These are phyloP conservation scores for Conops quadrifasciatus DNA, from an alignment of 2,888 invertebrate genomes.

Conservation along the genomic window DNA sequence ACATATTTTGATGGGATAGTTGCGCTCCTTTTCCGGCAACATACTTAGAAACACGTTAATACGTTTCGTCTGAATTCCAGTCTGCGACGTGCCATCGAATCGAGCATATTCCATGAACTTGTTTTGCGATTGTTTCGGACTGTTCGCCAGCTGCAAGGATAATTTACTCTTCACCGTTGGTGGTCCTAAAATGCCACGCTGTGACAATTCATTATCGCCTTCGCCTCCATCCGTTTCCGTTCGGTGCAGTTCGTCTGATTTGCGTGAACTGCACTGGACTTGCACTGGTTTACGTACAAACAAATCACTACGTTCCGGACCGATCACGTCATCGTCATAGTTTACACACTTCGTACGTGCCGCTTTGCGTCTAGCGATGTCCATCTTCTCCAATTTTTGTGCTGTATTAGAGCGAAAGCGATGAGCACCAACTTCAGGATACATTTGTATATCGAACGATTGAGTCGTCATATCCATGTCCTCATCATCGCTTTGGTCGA, in stretches of 20 bases:
- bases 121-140: slow-evolving; percentile 80
- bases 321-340: slow-evolving; percentile 56
- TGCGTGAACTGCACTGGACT: slow-evolving; percentile 10
- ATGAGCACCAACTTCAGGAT: slow-evolving; percentile 71
- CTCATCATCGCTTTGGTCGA: slow-evolving; percentile 81
- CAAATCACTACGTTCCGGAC: slow-evolving; percentile 54
- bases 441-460: slow-evolving; percentile 82
- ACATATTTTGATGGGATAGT: slow-evolving; percentile 84
- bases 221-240: slow-evolving; percentile 23
- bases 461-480: slow-evolving; percentile 74
- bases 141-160: slow-evolving; percentile 78
- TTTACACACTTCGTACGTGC: slow-evolving; percentile 73
- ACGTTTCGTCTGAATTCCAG: slow-evolving; percentile 80
- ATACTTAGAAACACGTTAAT: slow-evolving; percentile 92
- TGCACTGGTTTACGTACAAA: slow-evolving; percentile 52
- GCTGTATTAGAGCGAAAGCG: slow-evolving; percentile 87
- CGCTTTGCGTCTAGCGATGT: slow-evolving; percentile 82
- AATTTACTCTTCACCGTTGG: slow-evolving; percentile 70
- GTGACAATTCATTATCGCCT: background rate
- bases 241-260: background rate
- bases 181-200: background rate
- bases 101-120: slow-evolving; percentile 90
- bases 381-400: slow-evolving; percentile 87
- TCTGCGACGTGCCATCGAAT: slow-evolving; percentile 88
- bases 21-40: slow-evolving; percentile 80